Conservation (phyloP, 1,140 invertebrate genomes). For the Nasonia longicornis region DNA sequence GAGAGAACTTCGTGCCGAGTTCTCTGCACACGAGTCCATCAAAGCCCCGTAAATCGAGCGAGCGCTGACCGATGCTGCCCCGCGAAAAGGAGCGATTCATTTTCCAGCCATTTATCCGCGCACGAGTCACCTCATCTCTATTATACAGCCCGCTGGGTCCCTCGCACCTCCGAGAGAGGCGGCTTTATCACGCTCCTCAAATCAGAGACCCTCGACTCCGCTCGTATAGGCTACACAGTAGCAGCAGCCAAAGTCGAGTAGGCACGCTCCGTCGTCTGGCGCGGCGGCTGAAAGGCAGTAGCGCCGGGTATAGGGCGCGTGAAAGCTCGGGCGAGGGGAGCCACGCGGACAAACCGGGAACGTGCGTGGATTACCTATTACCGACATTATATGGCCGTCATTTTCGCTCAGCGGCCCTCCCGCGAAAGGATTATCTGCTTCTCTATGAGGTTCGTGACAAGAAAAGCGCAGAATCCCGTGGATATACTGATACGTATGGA, state of each 20-base stretch:
- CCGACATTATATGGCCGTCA: conserved; percentile 9
- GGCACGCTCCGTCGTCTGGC: background rate
- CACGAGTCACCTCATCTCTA: background rate
- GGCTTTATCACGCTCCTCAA: conserved; percentile 15
- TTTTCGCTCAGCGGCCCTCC: conserved; percentile 18
- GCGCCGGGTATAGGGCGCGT: no score
- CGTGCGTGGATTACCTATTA: conserved; percentile 46
- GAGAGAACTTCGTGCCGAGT: background rate
- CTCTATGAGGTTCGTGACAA: conserved; percentile 40
- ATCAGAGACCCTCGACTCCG: conserved; percentile 11
- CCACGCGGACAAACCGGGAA: background rate
- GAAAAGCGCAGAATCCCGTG: background rate
- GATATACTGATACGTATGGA: background rate
- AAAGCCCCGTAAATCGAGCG: background rate
- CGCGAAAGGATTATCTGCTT: conserved; percentile 41
- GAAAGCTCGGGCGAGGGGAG: background rate
- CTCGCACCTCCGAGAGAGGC: background rate
- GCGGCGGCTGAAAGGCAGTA: no score
- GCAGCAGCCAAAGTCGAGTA: background rate
- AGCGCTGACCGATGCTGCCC: background rate
- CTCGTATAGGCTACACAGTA: background rate
- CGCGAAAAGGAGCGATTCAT: background rate
- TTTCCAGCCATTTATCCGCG: background rate
- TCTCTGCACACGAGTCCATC: background rate
- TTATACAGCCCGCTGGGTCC: conserved; percentile 3